Evolutionary conservation across 2,888 invertebrate genomes (phyloP).

Genomic region (Antheraea yamamai): DNA sequence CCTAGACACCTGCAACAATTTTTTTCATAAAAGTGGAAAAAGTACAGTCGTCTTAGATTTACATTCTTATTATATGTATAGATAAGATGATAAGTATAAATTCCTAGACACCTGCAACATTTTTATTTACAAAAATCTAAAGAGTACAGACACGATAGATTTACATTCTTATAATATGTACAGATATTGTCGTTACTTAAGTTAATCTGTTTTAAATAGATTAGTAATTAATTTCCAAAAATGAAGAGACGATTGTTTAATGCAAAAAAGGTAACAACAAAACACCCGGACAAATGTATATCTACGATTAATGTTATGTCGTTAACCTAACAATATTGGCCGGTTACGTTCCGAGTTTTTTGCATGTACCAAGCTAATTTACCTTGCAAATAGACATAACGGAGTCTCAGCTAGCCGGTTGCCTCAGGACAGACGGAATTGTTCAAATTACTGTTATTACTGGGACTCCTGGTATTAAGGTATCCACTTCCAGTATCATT

Average conservation of each 20-base stretch:
- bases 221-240: not conserved
- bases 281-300: not conserved
- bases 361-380: constrained; percentile 15
- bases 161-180: too few relatives aligned
- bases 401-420: constrained; percentile 13
- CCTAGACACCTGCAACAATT: too few relatives aligned
- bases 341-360: not conserved
- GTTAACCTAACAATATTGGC: constrained; percentile 4
- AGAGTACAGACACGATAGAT: too few relatives aligned
- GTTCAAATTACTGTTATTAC: constrained; percentile 11
- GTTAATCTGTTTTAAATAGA: too few relatives aligned
- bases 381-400: constrained; percentile 18
- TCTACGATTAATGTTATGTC: not conserved
- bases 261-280: not conserved
- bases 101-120: too few relatives aligned
- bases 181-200: too few relatives aligned
- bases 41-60: too few relatives aligned
- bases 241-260: not conserved
- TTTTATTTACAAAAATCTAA: too few relatives aligned
- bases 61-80: too few relatives aligned
- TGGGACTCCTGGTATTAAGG: constrained; percentile 2
- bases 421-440: constrained; percentile 9
- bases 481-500: not conserved
- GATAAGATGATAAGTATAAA: too few relatives aligned
- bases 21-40: too few relatives aligned